Conservation (phyloP, 35 echinoderm and acorn worm species). For the Lytechinus pictus region DNA sequence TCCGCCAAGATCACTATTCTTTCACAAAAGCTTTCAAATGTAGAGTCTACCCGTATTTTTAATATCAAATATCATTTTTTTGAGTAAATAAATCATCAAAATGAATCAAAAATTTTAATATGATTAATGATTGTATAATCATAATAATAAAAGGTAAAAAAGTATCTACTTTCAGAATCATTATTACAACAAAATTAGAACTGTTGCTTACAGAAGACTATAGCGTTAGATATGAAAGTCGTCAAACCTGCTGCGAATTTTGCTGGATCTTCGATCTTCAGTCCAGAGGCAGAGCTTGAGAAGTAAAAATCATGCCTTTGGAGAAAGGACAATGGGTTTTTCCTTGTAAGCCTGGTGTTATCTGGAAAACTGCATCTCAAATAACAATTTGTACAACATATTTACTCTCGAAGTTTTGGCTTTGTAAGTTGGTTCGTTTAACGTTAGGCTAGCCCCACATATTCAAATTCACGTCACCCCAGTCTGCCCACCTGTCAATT, state of each 20-base stretch:
- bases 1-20: not conserved
- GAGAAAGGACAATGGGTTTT: conserved; percentile 31
- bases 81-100: not conserved
- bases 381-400: conserved; percentile 12
- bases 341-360: not conserved
- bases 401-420: conserved; percentile 27
- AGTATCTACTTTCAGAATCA: not conserved
- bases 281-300: not conserved
- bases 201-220: not conserved
- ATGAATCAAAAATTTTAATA: not conserved
- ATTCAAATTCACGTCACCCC: not conserved
- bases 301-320: conserved; percentile 6
- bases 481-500: too few species aligned
- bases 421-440: not conserved
- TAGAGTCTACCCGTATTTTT: not conserved
- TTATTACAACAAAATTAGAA: too few species aligned
- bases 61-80: not conserved
- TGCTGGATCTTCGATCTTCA: too few species aligned
- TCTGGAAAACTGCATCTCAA: conserved; percentile 26
- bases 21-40: not conserved
- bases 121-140: not conserved
- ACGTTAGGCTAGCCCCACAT: not conserved
- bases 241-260: not conserved
- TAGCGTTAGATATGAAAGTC: not conserved
- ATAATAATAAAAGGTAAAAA: not conserved